Conservation (phyloP, 2,888 invertebrate species). For the Tuberolachnus salignus region DNA sequence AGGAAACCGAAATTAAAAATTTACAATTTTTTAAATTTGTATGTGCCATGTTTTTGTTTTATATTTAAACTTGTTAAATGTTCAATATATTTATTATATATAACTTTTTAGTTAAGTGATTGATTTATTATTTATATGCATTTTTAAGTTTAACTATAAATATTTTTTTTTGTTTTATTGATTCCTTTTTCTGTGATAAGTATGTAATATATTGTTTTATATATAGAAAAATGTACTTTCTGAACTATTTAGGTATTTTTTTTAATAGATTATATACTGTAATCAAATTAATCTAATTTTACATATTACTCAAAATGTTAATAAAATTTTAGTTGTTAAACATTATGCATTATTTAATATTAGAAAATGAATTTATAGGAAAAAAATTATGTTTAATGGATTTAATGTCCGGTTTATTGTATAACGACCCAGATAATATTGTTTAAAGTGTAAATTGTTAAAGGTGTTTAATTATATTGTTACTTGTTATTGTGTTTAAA, state of each 20-base stretch:
- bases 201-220: constrained; percentile 27
- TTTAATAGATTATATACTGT: not conserved
- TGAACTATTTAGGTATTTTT: constrained; percentile 11
- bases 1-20: constrained; percentile 40
- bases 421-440: too few relatives aligned
- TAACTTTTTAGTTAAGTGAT: constrained; percentile 2
- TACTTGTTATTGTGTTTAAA: too few relatives aligned
- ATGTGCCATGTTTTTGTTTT: constrained; percentile 43
- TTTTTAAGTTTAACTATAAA: constrained; percentile 14
- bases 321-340: too few relatives aligned
- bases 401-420: too few relatives aligned
- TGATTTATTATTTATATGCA: constrained; percentile 24
- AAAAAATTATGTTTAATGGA: too few relatives aligned
- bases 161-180: not conserved
- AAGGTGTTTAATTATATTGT: too few relatives aligned
- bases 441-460: too few relatives aligned
- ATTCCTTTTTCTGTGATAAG: constrained; percentile 23
- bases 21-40: constrained; percentile 9
- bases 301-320: too few relatives aligned
- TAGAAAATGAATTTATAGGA: too few relatives aligned
- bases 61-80: constrained; percentile 28
- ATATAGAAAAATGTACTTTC: constrained; percentile 8
- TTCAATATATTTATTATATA: constrained; percentile 16
- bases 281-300: too few relatives aligned
- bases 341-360: too few relatives aligned